Evolutionary conservation across 2,888 invertebrate species (phyloP), one percentile per base, ranked within the genome.

Genomic region (Agrotis puta): DNA sequence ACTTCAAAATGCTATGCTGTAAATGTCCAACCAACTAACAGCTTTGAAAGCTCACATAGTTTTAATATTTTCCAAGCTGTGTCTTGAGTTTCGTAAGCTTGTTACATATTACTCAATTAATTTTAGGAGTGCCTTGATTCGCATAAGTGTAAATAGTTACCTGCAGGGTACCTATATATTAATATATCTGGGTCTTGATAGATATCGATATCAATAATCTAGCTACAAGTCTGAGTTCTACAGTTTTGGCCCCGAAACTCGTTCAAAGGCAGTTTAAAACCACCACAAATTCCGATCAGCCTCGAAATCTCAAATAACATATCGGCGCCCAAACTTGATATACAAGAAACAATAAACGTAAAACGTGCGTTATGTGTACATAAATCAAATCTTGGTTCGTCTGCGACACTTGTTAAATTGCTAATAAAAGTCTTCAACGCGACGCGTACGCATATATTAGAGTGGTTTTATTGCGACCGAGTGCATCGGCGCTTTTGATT

Each of bases 371-470:
- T 94, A 93, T 92, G 93, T 91, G 88, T 85, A 83, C 88, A 91
- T 95, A 95, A 94, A 95, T 95, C 94, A 95, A 93, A 92, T 85
- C 85, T 85, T 86, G 86, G 90, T 87, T 88, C 88, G 88, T 91
- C 88, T 91, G 89, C 90, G 94, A 93, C 93, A 94, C 94, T 94
- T 94, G 93, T 94, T 94, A 93, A 92, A 94, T 93, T 93, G 91
- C 91, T 92, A 93, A 94, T 95, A 95, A 95, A 95, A 92, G 94
- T 94, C 94, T 88, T 90, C 87, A 89, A 90, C 88, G 90, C 91
- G 90, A 88, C 90, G 90, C 88, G 88, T 88, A 88, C 88, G 92
- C 94, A 92, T 95, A 94, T 94, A 92, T 95, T 92, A 93, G 87
- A 87, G 88, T 87, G 85, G 88, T 87, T 94, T 94, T 94, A 93